Percentiles rank a stretch among this genome's conserved stretches.
These are phyloP conservation scores for Callaeas wilsoni DNA, from an alignment of 2,113 vertebrate species.

Conservation along the genomic window DNA sequence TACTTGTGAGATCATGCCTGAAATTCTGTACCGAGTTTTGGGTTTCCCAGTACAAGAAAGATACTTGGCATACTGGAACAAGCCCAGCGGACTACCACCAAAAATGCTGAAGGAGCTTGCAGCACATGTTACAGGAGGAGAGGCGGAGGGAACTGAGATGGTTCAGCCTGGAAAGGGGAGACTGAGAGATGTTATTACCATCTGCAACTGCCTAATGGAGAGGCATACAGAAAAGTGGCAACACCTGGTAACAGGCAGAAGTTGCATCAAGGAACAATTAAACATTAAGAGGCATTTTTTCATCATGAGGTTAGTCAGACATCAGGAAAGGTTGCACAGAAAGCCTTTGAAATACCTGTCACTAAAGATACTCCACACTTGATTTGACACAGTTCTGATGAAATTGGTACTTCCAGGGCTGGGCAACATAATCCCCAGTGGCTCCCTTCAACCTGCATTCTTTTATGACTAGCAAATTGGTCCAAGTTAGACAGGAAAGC, in stretches of 20 bases:
- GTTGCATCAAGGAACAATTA: not conserved
- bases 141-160: not conserved
- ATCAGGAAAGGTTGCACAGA: not conserved
- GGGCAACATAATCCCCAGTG: not conserved
- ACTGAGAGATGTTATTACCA: not conserved
- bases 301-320: not conserved
- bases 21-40: not conserved
- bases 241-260: not conserved
- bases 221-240: not conserved
- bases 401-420: not conserved
- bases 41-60: not conserved
- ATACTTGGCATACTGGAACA: not conserved
- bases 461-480: not conserved
- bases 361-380: not conserved
- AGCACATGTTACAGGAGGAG: not conserved
- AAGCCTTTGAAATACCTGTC: not conserved
- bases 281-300: not conserved
- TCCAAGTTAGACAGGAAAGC: not conserved
- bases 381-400: not conserved
- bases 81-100: not conserved
- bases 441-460: not conserved
- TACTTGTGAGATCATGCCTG: not conserved
- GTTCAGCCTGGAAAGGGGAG: not conserved
- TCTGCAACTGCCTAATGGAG: not conserved
- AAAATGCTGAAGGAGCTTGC: not conserved